A percentile compares a stretch with the other conserved stretches of the same genome.
These are phyloP conservation scores for Brachyistius frenatus DNA, from an alignment of 2,113 vertebrate species.

Conservation along the genomic window DNA sequence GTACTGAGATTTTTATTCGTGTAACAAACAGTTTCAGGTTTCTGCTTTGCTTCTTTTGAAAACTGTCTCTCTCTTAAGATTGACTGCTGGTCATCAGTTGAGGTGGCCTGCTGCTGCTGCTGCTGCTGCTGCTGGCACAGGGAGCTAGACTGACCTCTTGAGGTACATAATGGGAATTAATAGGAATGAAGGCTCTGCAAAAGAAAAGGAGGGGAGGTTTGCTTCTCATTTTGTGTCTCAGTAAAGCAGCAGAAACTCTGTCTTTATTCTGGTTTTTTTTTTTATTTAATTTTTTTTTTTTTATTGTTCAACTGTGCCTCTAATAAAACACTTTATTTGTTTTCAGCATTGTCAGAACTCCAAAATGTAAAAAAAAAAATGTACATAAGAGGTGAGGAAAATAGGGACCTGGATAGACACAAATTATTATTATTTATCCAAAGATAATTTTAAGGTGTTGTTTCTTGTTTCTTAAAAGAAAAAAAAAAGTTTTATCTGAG, in stretches of 20 bases:
- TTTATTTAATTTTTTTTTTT: not conserved
- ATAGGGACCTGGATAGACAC: too few relatives aligned
- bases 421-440: too few relatives aligned
- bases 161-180: slow-evolving; percentile 68
- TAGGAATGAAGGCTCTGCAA: not conserved
- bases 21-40: not conserved
- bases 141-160: slow-evolving; percentile 80
- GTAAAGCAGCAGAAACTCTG: not conserved
- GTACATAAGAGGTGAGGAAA: too few relatives aligned
- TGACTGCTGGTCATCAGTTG: slow-evolving; percentile 18
- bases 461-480: not conserved
- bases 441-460: too few relatives aligned
- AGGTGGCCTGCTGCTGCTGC: slow-evolving; percentile 48
- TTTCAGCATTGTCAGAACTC: too few relatives aligned
- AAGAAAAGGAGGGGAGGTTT: too few relatives aligned
- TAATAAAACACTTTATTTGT: too few relatives aligned
- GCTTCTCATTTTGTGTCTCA: not conserved
- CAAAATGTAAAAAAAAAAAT: too few relatives aligned
- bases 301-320: not conserved
- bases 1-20: not conserved
- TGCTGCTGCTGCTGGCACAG: slow-evolving; percentile 48
- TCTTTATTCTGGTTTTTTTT: not conserved
- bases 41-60: not conserved
- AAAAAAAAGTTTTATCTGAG: not conserved
- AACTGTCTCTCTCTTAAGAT: not conserved